A percentile compares a stretch with the other conserved stretches of the same genome.
phyloP scores from a whole-genome alignment of 2,113 vertebrate genomes.

The Microcebus jonahi region DNA sequence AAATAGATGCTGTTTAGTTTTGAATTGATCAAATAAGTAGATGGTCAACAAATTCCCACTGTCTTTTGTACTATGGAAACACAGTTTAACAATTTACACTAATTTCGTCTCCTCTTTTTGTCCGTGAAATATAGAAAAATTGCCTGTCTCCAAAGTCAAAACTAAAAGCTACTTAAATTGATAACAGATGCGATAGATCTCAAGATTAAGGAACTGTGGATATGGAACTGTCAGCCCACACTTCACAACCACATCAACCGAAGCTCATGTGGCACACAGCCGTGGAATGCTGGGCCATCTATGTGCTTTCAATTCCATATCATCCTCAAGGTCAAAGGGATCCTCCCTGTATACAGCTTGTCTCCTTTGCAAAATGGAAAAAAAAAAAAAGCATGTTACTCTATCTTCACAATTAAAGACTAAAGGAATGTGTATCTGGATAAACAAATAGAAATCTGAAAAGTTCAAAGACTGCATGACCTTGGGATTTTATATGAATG shows the following conservation, averaged over 20 bases:
- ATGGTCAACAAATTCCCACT: not conserved
- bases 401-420: not conserved
- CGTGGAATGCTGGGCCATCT: not conserved
- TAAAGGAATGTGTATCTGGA: not conserved
- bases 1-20: not conserved
- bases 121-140: conserved; percentile 23
- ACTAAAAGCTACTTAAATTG: conserved; percentile 39
- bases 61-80: not conserved
- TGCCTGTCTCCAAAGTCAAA: not conserved
- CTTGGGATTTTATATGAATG: not conserved
- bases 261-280: conserved; percentile 7
- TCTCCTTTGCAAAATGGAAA: not conserved
- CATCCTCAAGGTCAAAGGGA: not conserved
- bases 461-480: not conserved
- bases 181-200: not conserved
- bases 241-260: not conserved
- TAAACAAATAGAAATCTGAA: not conserved
- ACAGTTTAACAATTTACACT: not conserved
- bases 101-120: not conserved
- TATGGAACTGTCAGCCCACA: not conserved
- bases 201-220: conserved; percentile 17
- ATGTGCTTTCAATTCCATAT: not conserved
- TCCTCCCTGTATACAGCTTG: not conserved
- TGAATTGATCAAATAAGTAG: not conserved
- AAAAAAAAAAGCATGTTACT: not conserved